Percentiles rank a stretch among this genome's conserved stretches.
These are phyloP conservation scores for Caenorhabditis wallacei DNA, from an alignment of 2,888 invertebrate genomes.

Conservation along the genomic window DNA sequence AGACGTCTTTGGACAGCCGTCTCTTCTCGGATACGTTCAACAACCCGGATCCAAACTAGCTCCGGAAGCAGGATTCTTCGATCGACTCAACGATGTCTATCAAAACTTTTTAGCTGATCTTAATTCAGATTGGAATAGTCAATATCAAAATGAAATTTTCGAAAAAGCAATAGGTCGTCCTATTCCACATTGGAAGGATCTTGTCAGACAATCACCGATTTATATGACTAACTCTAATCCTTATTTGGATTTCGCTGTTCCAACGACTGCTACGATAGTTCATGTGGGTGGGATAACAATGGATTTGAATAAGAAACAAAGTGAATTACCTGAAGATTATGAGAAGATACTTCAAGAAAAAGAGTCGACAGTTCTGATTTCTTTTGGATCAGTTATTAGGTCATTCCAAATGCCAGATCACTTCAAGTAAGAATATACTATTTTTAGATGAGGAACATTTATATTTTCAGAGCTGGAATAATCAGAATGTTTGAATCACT, in stretches of 20 bases:
- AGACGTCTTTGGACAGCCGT: constrained; percentile 35
- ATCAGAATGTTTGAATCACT: constrained; percentile 45
- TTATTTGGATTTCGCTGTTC: constrained; percentile 46
- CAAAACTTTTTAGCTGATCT: background rate
- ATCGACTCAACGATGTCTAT: constrained; percentile 37
- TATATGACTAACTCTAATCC: constrained; percentile 52
- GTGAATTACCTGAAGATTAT: constrained; percentile 43
- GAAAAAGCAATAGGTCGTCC: constrained; percentile 23
- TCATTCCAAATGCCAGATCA: constrained; percentile 48
- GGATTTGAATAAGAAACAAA: constrained; percentile 29
- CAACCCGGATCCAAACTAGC: constrained; percentile 1
- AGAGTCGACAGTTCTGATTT: constrained; percentile 52
- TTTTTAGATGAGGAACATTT: too few relatives aligned
- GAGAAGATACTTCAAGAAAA: constrained; percentile 33
- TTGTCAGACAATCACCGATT: constrained; percentile 24
- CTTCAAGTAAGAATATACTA: too few relatives aligned
- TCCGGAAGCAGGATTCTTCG: constrained; percentile 32
- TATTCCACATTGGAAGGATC: constrained; percentile 31
- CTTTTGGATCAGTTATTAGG: constrained; percentile 55
- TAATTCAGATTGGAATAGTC: background rate
- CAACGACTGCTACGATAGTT: constrained; percentile 24
- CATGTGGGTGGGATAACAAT: constrained; percentile 48
- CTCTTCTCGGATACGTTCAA: constrained; percentile 25
- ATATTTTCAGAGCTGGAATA: constrained; percentile 22
- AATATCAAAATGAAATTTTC: constrained; percentile 8